phyloP scores from a whole-genome alignment of 1,140 invertebrate genomes.

The Cataglyphis hispanica region DNA sequence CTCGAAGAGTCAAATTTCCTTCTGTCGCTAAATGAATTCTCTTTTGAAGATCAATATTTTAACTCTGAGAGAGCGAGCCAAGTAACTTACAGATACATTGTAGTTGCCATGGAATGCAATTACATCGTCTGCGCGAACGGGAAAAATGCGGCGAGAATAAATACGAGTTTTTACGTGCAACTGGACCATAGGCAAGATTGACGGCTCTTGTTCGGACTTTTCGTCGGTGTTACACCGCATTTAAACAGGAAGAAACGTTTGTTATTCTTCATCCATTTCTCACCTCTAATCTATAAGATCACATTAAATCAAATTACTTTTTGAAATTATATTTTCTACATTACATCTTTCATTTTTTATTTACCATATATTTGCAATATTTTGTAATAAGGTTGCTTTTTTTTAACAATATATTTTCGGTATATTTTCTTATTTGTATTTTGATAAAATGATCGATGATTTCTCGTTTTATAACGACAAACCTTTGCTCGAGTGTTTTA shows the following conservation, averaged over 20 bases:
- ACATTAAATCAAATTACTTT: slow-evolving; percentile 8
- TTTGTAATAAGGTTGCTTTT: not conserved
- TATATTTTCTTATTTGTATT: not conserved
- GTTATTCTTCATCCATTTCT: slow-evolving; percentile 27
- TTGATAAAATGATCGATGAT: not conserved
- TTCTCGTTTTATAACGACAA: not conserved
- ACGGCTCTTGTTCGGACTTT: slow-evolving; percentile 47
- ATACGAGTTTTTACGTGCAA: slow-evolving; percentile 53
- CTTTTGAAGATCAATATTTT: slow-evolving; percentile 47
- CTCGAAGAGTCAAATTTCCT: not conserved
- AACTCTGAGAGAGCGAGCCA: not conserved
- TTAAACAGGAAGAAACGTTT: slow-evolving; percentile 44
- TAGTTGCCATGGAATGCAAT: slow-evolving; percentile 55
- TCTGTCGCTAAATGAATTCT: not conserved
- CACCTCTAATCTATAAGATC: not conserved
- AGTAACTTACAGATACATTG: slow-evolving; percentile 48
- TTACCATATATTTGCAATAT: not conserved
- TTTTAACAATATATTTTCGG: not conserved
- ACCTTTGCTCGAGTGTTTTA: not conserved
- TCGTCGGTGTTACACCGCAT: slow-evolving; percentile 21
- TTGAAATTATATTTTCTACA: not conserved
- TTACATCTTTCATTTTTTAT: not conserved
- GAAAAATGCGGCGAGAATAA: slow-evolving; percentile 48
- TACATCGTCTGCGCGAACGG: slow-evolving; percentile 44
- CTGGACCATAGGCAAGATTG: slow-evolving; percentile 40